phyloP scores from a whole-genome alignment of 2,888 invertebrate species.

The Ecdyonurus torrentis region DNA sequence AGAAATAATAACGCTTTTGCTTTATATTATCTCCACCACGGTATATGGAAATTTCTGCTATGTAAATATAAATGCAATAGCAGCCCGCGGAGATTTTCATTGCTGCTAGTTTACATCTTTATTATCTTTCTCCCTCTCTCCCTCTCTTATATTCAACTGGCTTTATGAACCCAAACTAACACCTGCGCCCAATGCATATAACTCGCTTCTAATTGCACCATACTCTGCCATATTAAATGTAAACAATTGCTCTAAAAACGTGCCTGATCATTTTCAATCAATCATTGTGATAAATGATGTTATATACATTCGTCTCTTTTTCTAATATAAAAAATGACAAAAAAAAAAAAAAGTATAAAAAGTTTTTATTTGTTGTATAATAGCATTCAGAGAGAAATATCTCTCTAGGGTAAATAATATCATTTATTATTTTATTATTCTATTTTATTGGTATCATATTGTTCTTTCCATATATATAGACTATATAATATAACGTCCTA shows the following conservation, averaged over 20 bases:
- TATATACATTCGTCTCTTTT: no score
- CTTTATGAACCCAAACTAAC: background rate
- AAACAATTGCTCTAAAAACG: background rate
- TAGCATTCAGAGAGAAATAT: background rate
- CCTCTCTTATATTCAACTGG: background rate
- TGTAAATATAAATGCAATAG: no score
- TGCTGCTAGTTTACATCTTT: background rate
- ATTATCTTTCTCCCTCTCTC: background rate
- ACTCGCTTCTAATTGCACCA: no score
- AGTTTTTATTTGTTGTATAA: no score
- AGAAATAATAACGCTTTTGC: no score
- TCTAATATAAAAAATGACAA: background rate
- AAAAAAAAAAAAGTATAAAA: background rate
- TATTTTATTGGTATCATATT: background rate
- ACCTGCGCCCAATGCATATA: no score
- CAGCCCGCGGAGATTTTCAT: background rate
- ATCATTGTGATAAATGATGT: background rate
- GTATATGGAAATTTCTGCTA: background rate
- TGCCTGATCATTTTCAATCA: background rate
- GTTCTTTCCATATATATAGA: background rate
- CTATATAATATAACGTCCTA: background rate
- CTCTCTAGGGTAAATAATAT: background rate
- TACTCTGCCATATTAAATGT: no score
- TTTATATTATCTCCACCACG: background rate
- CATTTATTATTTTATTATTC: background rate